These are phyloP conservation scores for Cranoglanis bouderius DNA, from an alignment of 2,113 vertebrate genomes.

Conservation along the genomic window DNA sequence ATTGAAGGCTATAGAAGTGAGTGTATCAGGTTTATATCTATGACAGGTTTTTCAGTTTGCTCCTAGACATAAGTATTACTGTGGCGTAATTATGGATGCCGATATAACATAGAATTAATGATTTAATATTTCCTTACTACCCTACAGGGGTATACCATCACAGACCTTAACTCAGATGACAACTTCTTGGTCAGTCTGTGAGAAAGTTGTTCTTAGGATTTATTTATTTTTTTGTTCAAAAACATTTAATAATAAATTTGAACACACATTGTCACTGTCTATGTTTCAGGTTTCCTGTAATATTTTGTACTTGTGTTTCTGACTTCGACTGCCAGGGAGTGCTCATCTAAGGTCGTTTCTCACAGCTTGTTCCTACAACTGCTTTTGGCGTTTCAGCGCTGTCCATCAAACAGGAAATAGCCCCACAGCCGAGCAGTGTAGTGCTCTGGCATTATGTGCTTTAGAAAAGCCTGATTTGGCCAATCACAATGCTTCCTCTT, in stretches of 20 bases:
- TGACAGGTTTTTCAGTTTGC: background rate
- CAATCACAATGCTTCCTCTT: constrained; percentile 53
- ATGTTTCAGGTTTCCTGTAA: background rate
- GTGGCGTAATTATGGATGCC: background rate
- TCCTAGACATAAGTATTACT: background rate
- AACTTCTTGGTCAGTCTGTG: background rate
- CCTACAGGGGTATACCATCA: background rate
- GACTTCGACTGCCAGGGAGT: background rate
- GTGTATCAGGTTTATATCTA: background rate
- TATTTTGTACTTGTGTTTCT: constrained; percentile 12
- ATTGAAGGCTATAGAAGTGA: background rate
- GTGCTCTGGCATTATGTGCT: constrained; percentile 52
- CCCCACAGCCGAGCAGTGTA: constrained; percentile 52
- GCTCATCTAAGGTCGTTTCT: constrained; percentile 3
- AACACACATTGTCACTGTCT: background rate
- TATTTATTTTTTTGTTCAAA: background rate
- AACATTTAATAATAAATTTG: too few species aligned
- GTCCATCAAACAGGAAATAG: constrained; percentile 48
- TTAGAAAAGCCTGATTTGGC: constrained; percentile 55
- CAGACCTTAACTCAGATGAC: background rate
- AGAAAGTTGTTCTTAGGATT: background rate
- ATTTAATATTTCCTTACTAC: background rate
- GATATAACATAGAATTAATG: background rate
- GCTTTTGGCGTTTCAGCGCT: constrained; percentile 34
- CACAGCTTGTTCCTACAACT: constrained; percentile 27